Percentiles rank a stretch among this genome's conserved stretches.
Conservation (phyloP, 2,797 vertebrate species). For the Poeciliopsis paucimaculata region DNA sequence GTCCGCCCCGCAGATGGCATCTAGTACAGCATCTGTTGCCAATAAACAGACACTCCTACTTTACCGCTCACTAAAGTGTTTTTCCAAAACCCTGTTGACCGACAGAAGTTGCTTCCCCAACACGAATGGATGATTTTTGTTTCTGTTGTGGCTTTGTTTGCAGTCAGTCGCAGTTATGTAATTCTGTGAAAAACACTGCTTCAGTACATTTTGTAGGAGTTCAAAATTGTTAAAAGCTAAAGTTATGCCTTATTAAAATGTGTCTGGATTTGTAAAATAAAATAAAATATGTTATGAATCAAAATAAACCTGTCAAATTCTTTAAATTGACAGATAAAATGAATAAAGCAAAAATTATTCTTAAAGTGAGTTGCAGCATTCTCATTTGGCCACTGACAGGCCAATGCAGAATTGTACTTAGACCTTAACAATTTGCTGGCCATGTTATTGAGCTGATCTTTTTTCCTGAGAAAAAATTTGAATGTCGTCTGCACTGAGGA, state of each 20-base stretch:
- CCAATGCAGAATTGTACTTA: not conserved
- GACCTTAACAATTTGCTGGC: not conserved
- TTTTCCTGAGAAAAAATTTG: not conserved
- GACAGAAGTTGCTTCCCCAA: slow-evolving; percentile 1
- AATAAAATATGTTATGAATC: not conserved
- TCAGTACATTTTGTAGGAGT: not conserved
- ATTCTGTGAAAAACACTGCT: not conserved
- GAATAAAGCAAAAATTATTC: not conserved
- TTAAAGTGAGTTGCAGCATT: not conserved
- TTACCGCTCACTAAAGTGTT: slow-evolving; percentile 7
- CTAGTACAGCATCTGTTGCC: slow-evolving; percentile 49
- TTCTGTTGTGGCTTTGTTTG: not conserved
- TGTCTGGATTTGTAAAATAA: not conserved
- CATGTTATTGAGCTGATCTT: not conserved
- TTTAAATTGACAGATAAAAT: not conserved
- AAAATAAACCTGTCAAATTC: not conserved
- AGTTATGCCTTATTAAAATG: not conserved
- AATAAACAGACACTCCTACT: slow-evolving; percentile 3
- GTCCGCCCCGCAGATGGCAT: slow-evolving; percentile 50
- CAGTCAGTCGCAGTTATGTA: not conserved
- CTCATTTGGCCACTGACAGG: not conserved
- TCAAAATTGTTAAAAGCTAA: not conserved
- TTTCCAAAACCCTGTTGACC: not conserved
- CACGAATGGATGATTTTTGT: not conserved
- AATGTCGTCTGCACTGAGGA: not conserved